phyloP scores from a whole-genome alignment of 2,797 vertebrate genomes.

The Chaenodraco wilsoni region DNA sequence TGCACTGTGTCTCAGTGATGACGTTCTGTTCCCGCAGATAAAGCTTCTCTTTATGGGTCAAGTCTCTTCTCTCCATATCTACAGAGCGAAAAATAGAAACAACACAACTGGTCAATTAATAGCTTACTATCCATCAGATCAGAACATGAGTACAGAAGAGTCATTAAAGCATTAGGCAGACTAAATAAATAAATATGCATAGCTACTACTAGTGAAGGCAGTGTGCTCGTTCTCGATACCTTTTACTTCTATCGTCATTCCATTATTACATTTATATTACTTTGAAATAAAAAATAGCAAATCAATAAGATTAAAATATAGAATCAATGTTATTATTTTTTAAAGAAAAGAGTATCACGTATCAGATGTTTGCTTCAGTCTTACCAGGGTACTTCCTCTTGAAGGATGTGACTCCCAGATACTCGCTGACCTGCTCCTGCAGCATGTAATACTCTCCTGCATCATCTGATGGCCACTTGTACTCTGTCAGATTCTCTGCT shows the following conservation, averaged over 20 bases:
- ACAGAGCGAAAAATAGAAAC: constrained; percentile 52
- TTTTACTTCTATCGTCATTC: not conserved
- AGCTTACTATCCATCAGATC: not conserved
- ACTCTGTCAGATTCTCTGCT: constrained; percentile 97
- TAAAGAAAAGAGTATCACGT: not conserved
- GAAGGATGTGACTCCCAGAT: constrained; percentile 97
- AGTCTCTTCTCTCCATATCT: constrained; percentile 98
- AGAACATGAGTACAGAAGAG: not conserved
- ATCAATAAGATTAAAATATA: not conserved
- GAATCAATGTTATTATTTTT: not conserved
- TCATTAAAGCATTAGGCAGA: not conserved
- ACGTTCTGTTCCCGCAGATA: constrained; percentile 97
- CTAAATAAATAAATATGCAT: not conserved
- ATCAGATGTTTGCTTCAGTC: constrained; percentile 15
- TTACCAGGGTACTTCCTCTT: constrained; percentile 99
- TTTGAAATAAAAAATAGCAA: not conserved
- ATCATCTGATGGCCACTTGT: constrained; percentile 98
- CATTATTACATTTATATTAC: not conserved
- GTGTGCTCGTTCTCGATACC: not conserved
- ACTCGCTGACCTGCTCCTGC: constrained; percentile 99
- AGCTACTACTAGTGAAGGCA: not conserved
- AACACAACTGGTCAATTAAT: not conserved
- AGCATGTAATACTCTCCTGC: constrained; percentile 98
- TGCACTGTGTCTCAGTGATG: constrained; percentile 98
- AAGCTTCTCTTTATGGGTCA: constrained; percentile 98